A percentile compares a stretch with the other conserved stretches of the same genome.
Conservation (phyloP, 64 coral and sea anemone species). For the Orbicella faveolata region DNA sequence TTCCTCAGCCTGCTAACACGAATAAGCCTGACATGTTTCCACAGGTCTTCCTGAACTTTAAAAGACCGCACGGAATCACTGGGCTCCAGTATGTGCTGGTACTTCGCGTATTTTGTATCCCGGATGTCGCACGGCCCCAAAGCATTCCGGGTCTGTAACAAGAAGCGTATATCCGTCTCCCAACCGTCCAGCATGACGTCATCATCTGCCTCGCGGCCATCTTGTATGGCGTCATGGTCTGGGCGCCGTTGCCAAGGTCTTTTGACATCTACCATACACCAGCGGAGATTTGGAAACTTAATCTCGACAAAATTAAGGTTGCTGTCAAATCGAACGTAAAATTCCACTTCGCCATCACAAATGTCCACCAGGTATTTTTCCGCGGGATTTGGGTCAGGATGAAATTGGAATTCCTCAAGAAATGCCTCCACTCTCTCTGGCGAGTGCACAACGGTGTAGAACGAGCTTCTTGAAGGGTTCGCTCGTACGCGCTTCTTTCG, state of each 20-base stretch:
- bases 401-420: conserved; percentile 20
- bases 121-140: conserved; percentile 52
- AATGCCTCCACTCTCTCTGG: conserved; percentile 53
- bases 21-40: conserved; percentile 78
- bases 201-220: not conserved
- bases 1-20: conserved; percentile 40
- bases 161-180: conserved; percentile 79
- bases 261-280: conserved; percentile 82
- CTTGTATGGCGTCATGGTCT: not conserved
- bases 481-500: conserved; percentile 51
- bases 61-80: conserved; percentile 24
- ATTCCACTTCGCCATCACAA: conserved; percentile 23
- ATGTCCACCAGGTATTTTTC: conserved; percentile 25
- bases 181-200: conserved; percentile 52
- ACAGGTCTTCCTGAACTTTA: conserved; percentile 54
- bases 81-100: conserved; percentile 37
- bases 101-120: conserved; percentile 66
- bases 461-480: conserved; percentile 80
- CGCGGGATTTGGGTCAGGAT: not conserved
- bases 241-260: conserved; percentile 45
- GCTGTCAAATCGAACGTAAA: conserved; percentile 69
- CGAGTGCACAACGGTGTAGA: conserved; percentile 70
- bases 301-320: conserved; percentile 60
- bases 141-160: conserved; percentile 66
- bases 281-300: conserved; percentile 75